Evolutionary conservation across 2,797 vertebrate species (phyloP).

Genomic region (Macropus fuliginosus): DNA sequence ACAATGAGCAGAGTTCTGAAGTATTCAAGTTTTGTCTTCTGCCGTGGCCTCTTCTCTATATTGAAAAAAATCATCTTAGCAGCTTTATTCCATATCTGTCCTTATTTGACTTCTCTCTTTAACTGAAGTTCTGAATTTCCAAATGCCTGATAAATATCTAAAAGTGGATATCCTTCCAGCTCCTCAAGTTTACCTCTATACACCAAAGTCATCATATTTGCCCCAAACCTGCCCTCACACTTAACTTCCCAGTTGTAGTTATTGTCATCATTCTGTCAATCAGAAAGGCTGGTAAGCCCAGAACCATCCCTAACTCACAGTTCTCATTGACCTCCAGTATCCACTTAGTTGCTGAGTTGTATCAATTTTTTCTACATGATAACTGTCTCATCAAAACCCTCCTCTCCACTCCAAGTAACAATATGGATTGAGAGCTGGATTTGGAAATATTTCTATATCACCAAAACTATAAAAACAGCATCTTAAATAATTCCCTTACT

Average conservation of each 20-base stretch:
- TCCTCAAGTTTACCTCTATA: background rate
- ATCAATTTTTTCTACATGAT: background rate
- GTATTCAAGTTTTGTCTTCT: slow-evolving; percentile 7
- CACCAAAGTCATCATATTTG: background rate
- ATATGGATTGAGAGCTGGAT: background rate
- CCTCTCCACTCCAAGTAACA: background rate
- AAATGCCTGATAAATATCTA: background rate
- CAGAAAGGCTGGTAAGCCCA: background rate
- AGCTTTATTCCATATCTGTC: background rate
- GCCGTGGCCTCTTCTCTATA: background rate
- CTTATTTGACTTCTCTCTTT: background rate
- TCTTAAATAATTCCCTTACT: background rate
- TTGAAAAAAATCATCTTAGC: background rate
- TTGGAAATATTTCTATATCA: background rate
- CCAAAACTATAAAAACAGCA: background rate
- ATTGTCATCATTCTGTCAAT: background rate
- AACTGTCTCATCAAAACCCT: background rate
- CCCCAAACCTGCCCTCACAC: background rate
- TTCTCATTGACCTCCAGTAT: background rate
- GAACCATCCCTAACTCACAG: background rate
- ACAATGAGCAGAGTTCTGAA: slow-evolving; percentile 6
- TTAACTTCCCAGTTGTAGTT: background rate
- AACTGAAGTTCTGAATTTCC: background rate
- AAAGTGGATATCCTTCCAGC: background rate
- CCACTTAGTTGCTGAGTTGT: background rate